Percentiles rank a stretch among this genome's conserved stretches.
Conservation (phyloP, 2,888 invertebrate species). For the Nephrocerus scutellatus region DNA sequence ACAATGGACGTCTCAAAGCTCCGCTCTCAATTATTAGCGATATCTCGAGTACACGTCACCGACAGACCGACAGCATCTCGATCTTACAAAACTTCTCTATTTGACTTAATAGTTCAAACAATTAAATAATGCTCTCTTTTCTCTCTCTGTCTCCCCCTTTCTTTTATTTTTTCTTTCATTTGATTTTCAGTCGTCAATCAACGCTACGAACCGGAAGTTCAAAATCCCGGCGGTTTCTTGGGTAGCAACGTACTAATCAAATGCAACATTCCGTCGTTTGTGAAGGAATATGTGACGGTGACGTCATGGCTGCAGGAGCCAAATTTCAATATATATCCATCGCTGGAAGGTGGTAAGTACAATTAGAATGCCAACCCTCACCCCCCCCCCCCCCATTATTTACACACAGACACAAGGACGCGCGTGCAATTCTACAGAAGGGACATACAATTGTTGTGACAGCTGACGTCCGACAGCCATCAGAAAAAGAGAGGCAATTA, state of each 20-base stretch:
- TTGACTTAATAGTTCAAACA: too few species aligned
- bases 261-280: constrained; percentile 53
- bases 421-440: too few species aligned
- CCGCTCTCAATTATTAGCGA: background rate
- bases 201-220: constrained; percentile 54
- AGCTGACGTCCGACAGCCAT: too few species aligned
- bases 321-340: constrained; percentile 53
- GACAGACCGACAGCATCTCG: too few species aligned
- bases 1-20: background rate
- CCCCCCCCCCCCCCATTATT: too few species aligned
- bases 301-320: constrained; percentile 55
- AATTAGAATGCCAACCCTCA: constrained; percentile 22
- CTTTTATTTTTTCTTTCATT: constrained; percentile 1
- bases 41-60: background rate
- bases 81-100: too few species aligned
- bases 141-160: background rate
- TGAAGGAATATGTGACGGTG: constrained; percentile 52
- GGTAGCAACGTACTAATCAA: constrained; percentile 53
- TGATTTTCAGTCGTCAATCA: constrained; percentile 50
- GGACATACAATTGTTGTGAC: too few species aligned
- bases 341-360: constrained; percentile 50
- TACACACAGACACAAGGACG: too few species aligned
- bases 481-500: too few species aligned
- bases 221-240: constrained; percentile 53
- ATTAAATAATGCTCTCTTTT: too few species aligned